Evolutionary conservation across 2,113 vertebrate genomes (phyloP).

Genomic region (Chunga burmeisteri): DNA sequence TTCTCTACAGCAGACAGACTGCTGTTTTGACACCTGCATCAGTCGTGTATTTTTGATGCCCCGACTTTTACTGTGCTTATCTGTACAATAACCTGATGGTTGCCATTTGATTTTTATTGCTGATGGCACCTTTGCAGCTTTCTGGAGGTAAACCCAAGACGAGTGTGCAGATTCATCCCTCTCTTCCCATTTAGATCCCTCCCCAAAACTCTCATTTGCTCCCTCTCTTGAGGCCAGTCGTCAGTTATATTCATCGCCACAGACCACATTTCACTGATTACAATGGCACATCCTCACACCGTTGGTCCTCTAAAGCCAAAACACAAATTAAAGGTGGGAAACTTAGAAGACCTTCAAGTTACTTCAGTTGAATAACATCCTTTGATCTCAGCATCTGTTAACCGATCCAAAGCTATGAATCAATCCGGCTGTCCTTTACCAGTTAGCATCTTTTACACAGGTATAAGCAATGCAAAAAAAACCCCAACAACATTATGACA

Average conservation of each 20-base stretch:
- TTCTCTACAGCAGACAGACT: neutral
- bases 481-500: neutral
- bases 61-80: neutral
- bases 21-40: neutral
- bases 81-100: neutral
- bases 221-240: neutral
- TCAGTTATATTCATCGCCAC: neutral
- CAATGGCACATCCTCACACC: accelerated
- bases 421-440: neutral
- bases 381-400: neutral
- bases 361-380: neutral
- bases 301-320: neutral
- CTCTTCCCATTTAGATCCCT: neutral
- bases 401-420: neutral
- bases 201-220: neutral
- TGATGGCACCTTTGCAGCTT: neutral
- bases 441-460: neutral
- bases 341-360: neutral
- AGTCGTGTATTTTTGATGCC: neutral
- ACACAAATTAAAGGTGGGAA: neutral
- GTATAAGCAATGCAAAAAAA: neutral
- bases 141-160: neutral
- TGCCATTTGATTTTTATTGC: neutral
- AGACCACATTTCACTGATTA: neutral
- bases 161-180: neutral